These are phyloP conservation scores for Conus ventricosus DNA, from an alignment of 1,140 invertebrate genomes.

Conservation along the genomic window DNA sequence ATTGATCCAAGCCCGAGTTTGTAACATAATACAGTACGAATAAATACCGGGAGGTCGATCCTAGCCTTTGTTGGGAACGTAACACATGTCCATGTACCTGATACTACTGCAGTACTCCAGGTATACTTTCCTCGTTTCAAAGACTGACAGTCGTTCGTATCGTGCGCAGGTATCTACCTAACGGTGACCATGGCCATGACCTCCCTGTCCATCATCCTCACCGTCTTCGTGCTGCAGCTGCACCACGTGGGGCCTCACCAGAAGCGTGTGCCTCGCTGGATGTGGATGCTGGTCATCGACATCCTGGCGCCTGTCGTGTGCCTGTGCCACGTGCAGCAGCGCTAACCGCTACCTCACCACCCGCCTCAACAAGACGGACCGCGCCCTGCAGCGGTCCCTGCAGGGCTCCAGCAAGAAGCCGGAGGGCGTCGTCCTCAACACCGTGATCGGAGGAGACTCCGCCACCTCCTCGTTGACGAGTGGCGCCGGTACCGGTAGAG, in stretches of 20 bases:
- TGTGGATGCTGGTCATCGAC: slow-evolving; percentile 55
- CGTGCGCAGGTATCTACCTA: slow-evolving; percentile 72
- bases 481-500: not conserved
- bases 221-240: slow-evolving; percentile 74
- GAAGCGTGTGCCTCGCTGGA: slow-evolving; percentile 67
- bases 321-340: slow-evolving; percentile 39
- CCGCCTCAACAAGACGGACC: slow-evolving; percentile 18
- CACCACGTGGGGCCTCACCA: slow-evolving; percentile 74
- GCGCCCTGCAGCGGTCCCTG: too few relatives aligned
- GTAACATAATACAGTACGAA: too few relatives aligned
- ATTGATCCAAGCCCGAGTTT: too few relatives aligned
- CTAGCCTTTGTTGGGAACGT: too few relatives aligned
- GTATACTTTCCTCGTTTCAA: not conserved
- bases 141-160: not conserved
- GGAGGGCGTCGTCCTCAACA: not conserved
- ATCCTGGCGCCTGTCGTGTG: slow-evolving; percentile 54
- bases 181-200: slow-evolving; percentile 75
- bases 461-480: not conserved
- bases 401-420: not conserved
- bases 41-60: too few relatives aligned
- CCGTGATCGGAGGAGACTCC: not conserved
- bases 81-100: too few relatives aligned
- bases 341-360: slow-evolving; percentile 25
- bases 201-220: slow-evolving; percentile 75
- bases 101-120: too few relatives aligned